These are phyloP conservation scores for Chiloscyllium plagiosum DNA, from an alignment of 2,113 vertebrate genomes.

Conservation along the genomic window DNA sequence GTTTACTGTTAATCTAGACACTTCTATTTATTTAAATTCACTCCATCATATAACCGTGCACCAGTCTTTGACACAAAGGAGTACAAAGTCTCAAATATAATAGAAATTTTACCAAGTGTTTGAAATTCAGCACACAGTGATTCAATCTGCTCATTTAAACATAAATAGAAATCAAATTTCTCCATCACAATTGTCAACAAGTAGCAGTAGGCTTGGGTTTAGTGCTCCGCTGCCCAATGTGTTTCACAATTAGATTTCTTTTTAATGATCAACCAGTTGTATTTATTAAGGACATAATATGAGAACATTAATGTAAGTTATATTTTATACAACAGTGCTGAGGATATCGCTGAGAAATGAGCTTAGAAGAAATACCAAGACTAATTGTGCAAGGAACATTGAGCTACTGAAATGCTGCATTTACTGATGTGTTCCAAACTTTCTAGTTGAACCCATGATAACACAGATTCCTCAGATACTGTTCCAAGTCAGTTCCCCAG, in stretches of 20 bases:
- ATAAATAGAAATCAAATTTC: not conserved
- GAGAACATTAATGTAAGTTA: not conserved
- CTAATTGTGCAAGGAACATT: not conserved
- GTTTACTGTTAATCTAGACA: not conserved
- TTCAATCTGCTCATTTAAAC: not conserved
- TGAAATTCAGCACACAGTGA: not conserved
- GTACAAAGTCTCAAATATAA: not conserved
- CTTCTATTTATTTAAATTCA: not conserved
- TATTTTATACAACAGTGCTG: not conserved
- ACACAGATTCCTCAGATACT: not conserved
- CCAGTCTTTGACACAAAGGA: not conserved
- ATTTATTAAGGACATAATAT: not conserved
- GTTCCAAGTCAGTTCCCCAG: not conserved
- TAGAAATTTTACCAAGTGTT: not conserved
- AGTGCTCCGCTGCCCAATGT: not conserved
- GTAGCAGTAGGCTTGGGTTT: not conserved
- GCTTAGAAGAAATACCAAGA: not conserved
- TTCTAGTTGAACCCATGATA: constrained; percentile 3
- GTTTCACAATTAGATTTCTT: not conserved
- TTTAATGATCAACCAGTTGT: not conserved
- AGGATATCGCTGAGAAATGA: not conserved
- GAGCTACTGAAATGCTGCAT: not conserved
- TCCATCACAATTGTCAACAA: not conserved
- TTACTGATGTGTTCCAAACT: not conserved
- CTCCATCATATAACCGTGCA: not conserved